Conservation (phyloP, 2,888 invertebrate species). For the Trissoscelio sp. region DNA sequence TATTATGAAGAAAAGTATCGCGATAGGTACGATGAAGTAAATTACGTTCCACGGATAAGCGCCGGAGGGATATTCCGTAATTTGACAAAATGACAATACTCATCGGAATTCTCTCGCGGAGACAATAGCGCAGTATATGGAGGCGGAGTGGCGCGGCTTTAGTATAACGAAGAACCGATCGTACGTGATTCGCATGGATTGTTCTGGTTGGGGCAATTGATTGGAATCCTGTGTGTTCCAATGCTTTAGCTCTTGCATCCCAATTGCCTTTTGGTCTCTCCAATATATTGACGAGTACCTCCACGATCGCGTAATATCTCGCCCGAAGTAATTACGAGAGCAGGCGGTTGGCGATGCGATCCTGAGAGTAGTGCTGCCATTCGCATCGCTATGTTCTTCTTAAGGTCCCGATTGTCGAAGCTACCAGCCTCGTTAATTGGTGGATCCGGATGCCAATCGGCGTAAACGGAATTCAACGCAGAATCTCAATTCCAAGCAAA, state of each 20-base stretch:
- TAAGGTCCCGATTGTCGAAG: conserved; percentile 68
- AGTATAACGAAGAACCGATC: conserved; percentile 71
- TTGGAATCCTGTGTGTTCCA: conserved; percentile 74
- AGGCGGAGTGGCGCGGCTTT: conserved; percentile 58
- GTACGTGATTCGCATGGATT: conserved; percentile 74
- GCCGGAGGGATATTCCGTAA: conserved; percentile 62
- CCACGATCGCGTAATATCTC: conserved; percentile 72
- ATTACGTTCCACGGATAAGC: conserved; percentile 60
- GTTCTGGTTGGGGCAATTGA: conserved; percentile 73
- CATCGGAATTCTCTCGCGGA: conserved; percentile 65
- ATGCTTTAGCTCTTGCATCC: conserved; percentile 74
- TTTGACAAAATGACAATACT: conserved; percentile 68
- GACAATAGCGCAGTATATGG: conserved; percentile 59
- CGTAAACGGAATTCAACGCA: conserved; percentile 62
- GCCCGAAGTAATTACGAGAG: conserved; percentile 71
- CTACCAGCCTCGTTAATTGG: conserved; percentile 69
- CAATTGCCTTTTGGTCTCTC: conserved; percentile 72
- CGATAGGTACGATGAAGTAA: conserved; percentile 45
- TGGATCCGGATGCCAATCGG: conserved; percentile 69
- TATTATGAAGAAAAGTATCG: conserved; percentile 39
- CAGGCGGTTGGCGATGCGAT: conserved; percentile 64
- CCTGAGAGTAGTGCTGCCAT: conserved; percentile 61
- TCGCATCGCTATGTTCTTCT: conserved; percentile 70
- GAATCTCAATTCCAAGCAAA: conserved; percentile 62
- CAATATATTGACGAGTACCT: conserved; percentile 71